Percentiles rank a stretch among this genome's conserved stretches.
phyloP scores from a whole-genome alignment of 2,797 vertebrate genomes.

The Paramormyrops hopkinsi region DNA sequence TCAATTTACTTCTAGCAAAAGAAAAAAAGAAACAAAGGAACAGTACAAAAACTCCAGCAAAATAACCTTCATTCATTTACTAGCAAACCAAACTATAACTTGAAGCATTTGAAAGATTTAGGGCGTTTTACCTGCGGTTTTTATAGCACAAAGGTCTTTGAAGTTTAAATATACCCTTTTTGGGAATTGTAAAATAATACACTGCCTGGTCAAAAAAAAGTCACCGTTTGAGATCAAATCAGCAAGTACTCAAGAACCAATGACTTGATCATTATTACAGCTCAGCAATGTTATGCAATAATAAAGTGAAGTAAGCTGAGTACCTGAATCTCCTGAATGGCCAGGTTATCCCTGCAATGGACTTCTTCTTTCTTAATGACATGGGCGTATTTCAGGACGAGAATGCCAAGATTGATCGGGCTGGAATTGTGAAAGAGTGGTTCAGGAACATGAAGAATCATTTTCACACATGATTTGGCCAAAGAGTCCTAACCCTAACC shows the following conservation, averaged over 20 bases:
- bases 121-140: not conserved
- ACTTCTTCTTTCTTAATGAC: not conserved
- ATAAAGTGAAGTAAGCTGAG: not conserved
- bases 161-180: not conserved
- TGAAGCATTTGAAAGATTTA: not conserved
- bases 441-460: not conserved
- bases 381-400: not conserved
- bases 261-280: not conserved
- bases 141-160: not conserved
- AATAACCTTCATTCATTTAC: not conserved
- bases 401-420: not conserved
- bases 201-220: not conserved
- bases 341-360: not conserved
- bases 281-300: not conserved
- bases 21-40: not conserved
- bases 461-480: not conserved
- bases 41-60: not conserved
- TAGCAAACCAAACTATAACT: not conserved
- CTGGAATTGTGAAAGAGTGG: not conserved
- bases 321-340: not conserved
- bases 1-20: not conserved
- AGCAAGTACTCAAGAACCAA: not conserved
- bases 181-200: not conserved
- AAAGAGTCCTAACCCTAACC: not conserved
- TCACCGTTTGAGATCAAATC: not conserved